Conservation (phyloP, 2,797 vertebrate genomes). For the Oophaga sylvatica region DNA sequence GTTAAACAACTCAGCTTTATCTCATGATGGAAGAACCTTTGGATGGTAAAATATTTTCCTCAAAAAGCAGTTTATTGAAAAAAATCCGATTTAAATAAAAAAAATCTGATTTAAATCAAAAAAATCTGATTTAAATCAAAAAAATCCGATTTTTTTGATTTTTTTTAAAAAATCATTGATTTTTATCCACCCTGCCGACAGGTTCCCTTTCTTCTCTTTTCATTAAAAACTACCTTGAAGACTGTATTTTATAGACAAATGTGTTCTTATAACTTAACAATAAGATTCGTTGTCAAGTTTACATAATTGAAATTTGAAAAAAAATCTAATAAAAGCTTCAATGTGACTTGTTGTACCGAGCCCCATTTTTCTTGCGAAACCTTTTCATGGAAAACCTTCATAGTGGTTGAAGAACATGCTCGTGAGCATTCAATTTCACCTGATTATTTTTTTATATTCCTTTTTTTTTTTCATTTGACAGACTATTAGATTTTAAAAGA, state of each 20-base stretch:
- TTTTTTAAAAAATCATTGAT: too few species aligned
- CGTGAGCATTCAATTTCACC: background rate
- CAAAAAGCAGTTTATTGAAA: too few species aligned
- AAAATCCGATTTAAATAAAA: too few species aligned
- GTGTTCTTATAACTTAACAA: background rate
- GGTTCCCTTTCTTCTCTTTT: background rate
- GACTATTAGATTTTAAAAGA: background rate
- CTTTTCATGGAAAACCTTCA: background rate
- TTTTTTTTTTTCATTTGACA: background rate
- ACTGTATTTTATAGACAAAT: background rate
- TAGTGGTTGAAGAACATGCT: background rate
- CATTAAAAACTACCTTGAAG: background rate
- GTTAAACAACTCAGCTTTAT: too few species aligned
- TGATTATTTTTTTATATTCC: background rate
- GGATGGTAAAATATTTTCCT: too few species aligned
- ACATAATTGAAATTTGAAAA: background rate
- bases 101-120: too few species aligned
- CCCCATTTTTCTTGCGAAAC: background rate
- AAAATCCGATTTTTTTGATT: too few species aligned
- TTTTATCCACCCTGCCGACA: too few species aligned
- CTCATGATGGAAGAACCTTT: too few species aligned
- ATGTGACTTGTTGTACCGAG: background rate
- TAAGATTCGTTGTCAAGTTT: background rate
- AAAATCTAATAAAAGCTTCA: background rate
- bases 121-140: too few species aligned